These are phyloP conservation scores for Caenorhabditis auriculariae DNA, from an alignment of 2,888 invertebrate species.

Conservation along the genomic window DNA sequence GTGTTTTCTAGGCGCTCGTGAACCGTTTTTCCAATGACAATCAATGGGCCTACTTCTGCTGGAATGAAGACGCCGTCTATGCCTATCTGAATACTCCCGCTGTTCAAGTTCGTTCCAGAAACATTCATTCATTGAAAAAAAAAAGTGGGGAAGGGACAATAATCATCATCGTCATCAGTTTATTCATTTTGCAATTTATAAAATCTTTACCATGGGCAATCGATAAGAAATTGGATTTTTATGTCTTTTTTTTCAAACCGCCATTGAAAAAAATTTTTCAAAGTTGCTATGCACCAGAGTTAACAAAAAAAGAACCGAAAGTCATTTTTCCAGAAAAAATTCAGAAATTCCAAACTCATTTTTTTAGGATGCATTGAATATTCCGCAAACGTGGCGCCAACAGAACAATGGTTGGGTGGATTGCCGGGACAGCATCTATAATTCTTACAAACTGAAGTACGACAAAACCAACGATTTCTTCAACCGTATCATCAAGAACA, in stretches of 20 bases:
- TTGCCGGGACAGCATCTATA: conserved; percentile 44
- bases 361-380: conserved; percentile 43
- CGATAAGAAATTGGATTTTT: no score
- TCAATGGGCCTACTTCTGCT: conserved; percentile 54
- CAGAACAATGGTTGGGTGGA: conserved; percentile 38
- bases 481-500: conserved; percentile 22
- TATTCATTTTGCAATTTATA: no score
- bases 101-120: conserved; percentile 3
- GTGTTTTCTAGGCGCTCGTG: conserved; percentile 24
- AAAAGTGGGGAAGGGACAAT: neutral
- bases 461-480: conserved; percentile 38
- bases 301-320: no score
- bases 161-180: no score
- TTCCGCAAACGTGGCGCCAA: conserved; percentile 41
- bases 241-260: no score
- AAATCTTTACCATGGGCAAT: neutral
- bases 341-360: no score
- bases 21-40: conserved; percentile 53
- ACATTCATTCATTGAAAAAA: no score
- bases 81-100: conserved; percentile 42
- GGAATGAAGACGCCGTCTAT: conserved; percentile 52
- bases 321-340: no score
- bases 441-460: conserved; percentile 36
- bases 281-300: no score
- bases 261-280: no score